These are phyloP conservation scores for Dufourea novaeangliae DNA, from an alignment of 1,140 invertebrate species.

Conservation along the genomic window DNA sequence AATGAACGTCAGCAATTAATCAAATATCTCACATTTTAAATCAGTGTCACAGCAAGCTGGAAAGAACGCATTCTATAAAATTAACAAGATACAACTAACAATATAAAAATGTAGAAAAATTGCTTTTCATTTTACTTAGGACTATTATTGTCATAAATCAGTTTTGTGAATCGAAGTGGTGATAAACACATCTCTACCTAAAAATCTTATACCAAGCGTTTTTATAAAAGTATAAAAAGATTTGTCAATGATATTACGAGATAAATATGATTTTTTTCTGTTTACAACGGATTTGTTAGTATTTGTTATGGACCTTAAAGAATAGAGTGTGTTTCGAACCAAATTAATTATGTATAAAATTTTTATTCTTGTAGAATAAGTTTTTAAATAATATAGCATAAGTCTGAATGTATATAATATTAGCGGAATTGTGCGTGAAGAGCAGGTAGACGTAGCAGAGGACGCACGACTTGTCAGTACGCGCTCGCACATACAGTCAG, in stretches of 20 bases:
- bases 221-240: conserved; percentile 75
- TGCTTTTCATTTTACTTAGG: conserved; percentile 41
- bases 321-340: conserved; percentile 5
- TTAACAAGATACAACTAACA: conserved; percentile 1
- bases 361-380: no score
- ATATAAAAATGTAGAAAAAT: conserved; percentile 23
- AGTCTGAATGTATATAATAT: no score
- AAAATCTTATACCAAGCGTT: conserved; percentile 37
- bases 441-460: no score
- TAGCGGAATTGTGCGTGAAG: no score
- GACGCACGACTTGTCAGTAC: no score
- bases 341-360: conserved; percentile 22
- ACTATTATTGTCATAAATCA: conserved; percentile 64
- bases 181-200: conserved; percentile 36
- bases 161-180: conserved; percentile 38
- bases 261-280: conserved; percentile 23
- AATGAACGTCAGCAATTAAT: no score
- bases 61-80: background rate
- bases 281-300: conserved; percentile 30
- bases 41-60: background rate
- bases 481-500: no score
- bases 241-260: conserved; percentile 37
- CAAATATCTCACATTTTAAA: conserved; percentile 12
- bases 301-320: conserved; percentile 39
- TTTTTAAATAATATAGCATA: no score